Conservation (phyloP, 2,888 invertebrate species). For the Lithophane leautieri region DNA sequence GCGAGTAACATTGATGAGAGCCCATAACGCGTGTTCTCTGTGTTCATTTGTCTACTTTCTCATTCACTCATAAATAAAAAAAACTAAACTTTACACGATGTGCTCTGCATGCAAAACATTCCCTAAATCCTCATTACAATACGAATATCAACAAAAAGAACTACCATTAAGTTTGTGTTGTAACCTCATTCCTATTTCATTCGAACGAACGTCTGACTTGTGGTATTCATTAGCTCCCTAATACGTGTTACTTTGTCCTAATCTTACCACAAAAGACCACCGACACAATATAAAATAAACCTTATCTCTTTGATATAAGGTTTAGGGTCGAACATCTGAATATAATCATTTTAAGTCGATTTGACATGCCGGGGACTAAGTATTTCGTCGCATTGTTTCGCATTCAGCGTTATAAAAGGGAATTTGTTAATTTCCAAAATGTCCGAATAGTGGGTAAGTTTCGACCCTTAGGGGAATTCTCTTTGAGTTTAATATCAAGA, state of each 20-base stretch:
- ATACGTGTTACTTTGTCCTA: slow-evolving; percentile 87
- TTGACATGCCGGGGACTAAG: slow-evolving; percentile 80
- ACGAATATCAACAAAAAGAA: slow-evolving; percentile 55
- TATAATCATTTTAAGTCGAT: slow-evolving; percentile 79
- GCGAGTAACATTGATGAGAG: neutral
- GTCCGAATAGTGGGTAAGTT: slow-evolving; percentile 76
- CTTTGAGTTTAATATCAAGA: slow-evolving; percentile 56
- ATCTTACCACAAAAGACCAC: slow-evolving; percentile 80
- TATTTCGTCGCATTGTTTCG: slow-evolving; percentile 83
- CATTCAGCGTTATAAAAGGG: slow-evolving; percentile 79
- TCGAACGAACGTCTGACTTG: slow-evolving; percentile 81
- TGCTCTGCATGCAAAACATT: slow-evolving; percentile 3
- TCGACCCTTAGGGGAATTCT: slow-evolving; percentile 58
- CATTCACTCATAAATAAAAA: neutral
- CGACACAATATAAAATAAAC: slow-evolving; percentile 65
- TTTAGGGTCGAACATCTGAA: slow-evolving; percentile 43
- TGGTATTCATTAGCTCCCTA: slow-evolving; percentile 87
- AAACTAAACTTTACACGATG: neutral
- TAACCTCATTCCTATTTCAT: slow-evolving; percentile 73
- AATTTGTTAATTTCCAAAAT: slow-evolving; percentile 82
- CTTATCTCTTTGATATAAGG: slow-evolving; percentile 58
- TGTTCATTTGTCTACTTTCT: neutral
- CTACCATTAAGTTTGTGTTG: slow-evolving; percentile 57
- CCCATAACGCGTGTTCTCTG: neutral
- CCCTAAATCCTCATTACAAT: slow-evolving; percentile 30